These are phyloP conservation scores for Centropus unirufus DNA, from an alignment of 2,113 vertebrate species.

Conservation along the genomic window DNA sequence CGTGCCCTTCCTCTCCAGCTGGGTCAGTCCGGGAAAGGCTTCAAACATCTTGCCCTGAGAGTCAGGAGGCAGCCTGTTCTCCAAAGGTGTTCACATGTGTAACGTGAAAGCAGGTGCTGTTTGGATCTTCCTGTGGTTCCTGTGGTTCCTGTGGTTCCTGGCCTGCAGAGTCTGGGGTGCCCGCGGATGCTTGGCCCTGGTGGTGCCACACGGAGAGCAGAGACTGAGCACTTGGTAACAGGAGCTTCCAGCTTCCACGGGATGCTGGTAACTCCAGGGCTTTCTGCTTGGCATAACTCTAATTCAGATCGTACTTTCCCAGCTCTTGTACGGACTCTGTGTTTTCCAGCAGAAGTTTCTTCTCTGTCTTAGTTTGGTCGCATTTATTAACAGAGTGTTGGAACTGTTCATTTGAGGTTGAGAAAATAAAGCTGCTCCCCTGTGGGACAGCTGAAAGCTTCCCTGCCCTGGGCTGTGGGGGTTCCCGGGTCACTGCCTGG, in stretches of 20 bases:
- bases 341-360: neutral
- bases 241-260: neutral
- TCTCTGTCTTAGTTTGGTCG: neutral
- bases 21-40: neutral
- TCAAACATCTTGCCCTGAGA: neutral
- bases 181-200: neutral
- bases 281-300: neutral
- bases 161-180: too few relatives aligned
- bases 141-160: too few relatives aligned
- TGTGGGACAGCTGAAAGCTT: neutral
- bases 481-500: neutral
- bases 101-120: neutral
- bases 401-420: neutral
- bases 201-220: neutral
- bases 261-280: neutral
- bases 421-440: neutral
- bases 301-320: neutral
- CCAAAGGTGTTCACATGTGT: accelerated
- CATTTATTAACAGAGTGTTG: neutral
- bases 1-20: neutral
- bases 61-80: neutral
- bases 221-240: accelerated
- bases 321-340: neutral
- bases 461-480: neutral
- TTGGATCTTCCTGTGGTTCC: neutral